These are phyloP conservation scores for Mormyrops boulengeri DNA, from an alignment of 2,797 vertebrate species.

Conservation along the genomic window DNA sequence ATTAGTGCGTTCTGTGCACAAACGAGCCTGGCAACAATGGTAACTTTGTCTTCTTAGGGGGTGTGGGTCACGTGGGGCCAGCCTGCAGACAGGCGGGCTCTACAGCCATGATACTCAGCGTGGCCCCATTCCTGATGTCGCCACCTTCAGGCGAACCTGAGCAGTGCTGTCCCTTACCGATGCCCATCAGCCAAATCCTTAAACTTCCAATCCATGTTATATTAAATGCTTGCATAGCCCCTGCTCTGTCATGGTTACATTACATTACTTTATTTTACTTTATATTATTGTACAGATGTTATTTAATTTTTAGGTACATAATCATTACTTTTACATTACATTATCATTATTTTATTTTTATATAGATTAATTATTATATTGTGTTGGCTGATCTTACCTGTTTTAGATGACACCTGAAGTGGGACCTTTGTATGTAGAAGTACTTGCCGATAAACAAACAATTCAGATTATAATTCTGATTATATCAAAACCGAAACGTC, in stretches of 20 bases:
- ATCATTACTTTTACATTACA: neutral
- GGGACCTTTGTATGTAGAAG: neutral
- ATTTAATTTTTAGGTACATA: neutral
- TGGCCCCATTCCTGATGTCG: neutral
- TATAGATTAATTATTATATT: neutral
- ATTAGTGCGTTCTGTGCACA: constrained; percentile 41
- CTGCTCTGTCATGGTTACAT: neutral
- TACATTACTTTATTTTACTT: neutral
- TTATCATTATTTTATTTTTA: neutral
- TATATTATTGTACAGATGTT: neutral
- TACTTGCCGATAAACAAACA: neutral
- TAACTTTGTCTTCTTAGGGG: constrained; percentile 50
- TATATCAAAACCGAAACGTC: neutral
- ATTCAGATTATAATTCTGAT: neutral
- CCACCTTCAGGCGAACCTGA: neutral
- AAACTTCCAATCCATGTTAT: neutral
- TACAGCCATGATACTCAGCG: no score
- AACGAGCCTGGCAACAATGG: constrained; percentile 58
- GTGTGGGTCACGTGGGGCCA: neutral
- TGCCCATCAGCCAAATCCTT: neutral
- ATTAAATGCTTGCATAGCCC: neutral
- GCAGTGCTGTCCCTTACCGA: neutral
- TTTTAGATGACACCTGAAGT: neutral
- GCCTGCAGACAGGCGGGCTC: constrained; percentile 19
- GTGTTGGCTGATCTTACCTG: neutral